Evolutionary conservation across 64 coral and sea anemone genomes (phyloP), one percentile per base, ranked within the genome.

Genomic region (Montipora cactus): DNA sequence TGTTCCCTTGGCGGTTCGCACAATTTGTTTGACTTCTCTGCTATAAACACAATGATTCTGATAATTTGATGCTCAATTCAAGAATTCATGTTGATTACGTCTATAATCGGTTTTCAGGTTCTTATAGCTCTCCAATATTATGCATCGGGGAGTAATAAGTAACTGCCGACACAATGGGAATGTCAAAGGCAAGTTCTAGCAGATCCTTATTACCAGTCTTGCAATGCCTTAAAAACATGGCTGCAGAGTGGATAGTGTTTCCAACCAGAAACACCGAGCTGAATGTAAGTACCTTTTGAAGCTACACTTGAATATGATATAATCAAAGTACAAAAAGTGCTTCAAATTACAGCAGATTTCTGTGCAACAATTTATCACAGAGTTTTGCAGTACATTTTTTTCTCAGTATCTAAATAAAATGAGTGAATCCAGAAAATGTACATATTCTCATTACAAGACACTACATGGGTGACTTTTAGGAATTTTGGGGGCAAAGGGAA

Each of bases 231-330:
- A 61, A 48, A 12, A 73, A 13, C 11, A 67, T 87, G 28, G 4
- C 83, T 44, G 2, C 13, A 44, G 59, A 87, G 28, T 71, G 59
- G 61, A 87, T 71, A 69, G 48, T 48, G 68, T 69, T 87, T 53
- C 62, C 83, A 5, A 47, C 28, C 13, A n/a, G 28, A 68, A 87
- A 87, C 9, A 21, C 21, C 46, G 83, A 87, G 15, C 1, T 87
- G 44, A 69, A 87, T 87, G 83, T 87, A 87, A 69, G 83, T 87
- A 87, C 47, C 48, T 47, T 21, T 50, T 87, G 28, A 47, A 87
- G 83, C 25, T 68, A 50, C 0, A 48, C 62, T 84, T 22, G 59
- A 47, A 37, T 84, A 44, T 22, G 6, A 50, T 50, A 78, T 78
- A 78, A 15, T 19, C 45, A 49, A 37, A 37, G 81, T 66, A 49